Base-by-base conservation (phyloP, 2,797 vertebrate genomes). In the Xenops minutus region DNA sequence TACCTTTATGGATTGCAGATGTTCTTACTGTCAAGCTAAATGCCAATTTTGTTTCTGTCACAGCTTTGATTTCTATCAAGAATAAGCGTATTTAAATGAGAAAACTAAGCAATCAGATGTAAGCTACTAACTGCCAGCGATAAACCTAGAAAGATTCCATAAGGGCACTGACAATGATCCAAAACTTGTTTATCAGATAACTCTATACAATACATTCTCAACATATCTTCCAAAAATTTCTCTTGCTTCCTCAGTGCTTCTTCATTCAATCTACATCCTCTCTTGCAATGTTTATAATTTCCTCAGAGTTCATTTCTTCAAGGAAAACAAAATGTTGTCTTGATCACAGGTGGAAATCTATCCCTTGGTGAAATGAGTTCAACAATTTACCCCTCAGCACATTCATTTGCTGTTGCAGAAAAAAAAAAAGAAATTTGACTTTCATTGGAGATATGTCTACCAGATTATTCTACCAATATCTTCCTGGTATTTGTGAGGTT, bases 1-100 rank as follows among this genome's bases (percentile, higher is more conserved):
- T 61, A 46, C 63, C 51, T 83, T 77, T 79, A 64, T 68, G 68
- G 86, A 76, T 34, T 52, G 71, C 62, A 91, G 63, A 82, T 82
- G 71, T 68, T 30, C 88, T 89, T 81, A 68, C 85, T 81, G 55
- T 34, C 30, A 75, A 54, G 32, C 15, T 44, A 37, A 68, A 67
- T 48, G 29, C 18, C 37, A 34, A 14, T 37, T 92, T 78, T 66
- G 27, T 72, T 91, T 63, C 49, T 84, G 39, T 39, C 43, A 18
- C 21, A 54, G 55, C 49, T 76, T 76, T 27, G 26, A 23, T 76
- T 96, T 61, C 54, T 49, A 12, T 67, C 10, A 21, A 15, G 41
- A 66, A 73, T 37, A 66, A 54, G 8, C 23, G 63, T 18, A 34
- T 73, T 79, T 58, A 51, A 51, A 36, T 2, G 12, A 39, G 62